A percentile compares a stretch with the other conserved stretches of the same genome.
Conservation (phyloP, 2,797 vertebrate genomes). For the Meriones psammophilus region DNA sequence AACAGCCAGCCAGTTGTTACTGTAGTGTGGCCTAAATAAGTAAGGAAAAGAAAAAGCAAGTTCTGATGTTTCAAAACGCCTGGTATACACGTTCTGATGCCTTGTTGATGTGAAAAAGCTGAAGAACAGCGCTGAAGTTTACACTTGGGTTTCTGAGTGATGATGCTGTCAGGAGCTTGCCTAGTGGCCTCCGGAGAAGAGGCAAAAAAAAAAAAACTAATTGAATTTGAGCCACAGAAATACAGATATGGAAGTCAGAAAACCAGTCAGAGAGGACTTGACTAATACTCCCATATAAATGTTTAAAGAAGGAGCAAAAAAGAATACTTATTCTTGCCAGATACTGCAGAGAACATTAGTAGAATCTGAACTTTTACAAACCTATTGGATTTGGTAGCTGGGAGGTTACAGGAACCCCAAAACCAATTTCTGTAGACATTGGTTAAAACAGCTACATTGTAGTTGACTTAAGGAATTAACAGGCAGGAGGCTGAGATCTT, state of each 20-base stretch:
- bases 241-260: constrained; percentile 26
- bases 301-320: neutral
- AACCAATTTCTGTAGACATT: neutral
- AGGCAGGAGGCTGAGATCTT: neutral
- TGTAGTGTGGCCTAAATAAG: neutral
- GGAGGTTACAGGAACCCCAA: constrained; percentile 3
- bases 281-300: neutral
- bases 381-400: neutral
- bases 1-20: neutral
- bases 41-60: neutral
- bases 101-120: neutral
- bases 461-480: constrained; percentile 15
- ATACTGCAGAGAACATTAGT: neutral
- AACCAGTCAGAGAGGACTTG: constrained; percentile 5
- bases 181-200: neutral
- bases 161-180: neutral
- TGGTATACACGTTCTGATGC: neutral
- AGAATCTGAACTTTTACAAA: constrained; percentile 18
- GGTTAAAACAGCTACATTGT: neutral
- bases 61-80: neutral
- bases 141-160: neutral
- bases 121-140: neutral
- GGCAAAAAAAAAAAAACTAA: constrained; percentile 14
- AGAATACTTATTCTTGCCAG: neutral
- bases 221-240: constrained; percentile 23